A percentile compares a stretch with the other conserved stretches of the same genome.
Evolutionary conservation across 2,888 invertebrate species (phyloP).

Genomic region (Zygaena filipendulae): DNA sequence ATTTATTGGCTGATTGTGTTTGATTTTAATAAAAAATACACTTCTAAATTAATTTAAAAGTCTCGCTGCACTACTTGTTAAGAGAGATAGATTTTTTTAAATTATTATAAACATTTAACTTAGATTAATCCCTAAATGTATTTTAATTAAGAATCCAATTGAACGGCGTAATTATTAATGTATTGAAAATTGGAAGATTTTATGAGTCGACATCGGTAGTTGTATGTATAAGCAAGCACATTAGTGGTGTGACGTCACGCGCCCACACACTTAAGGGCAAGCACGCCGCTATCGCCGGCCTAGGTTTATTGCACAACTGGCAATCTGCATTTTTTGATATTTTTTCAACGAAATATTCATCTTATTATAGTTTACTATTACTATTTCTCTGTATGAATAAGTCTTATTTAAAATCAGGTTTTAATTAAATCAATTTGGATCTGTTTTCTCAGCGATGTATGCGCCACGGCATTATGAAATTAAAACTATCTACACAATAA

Average conservation of each 20-base stretch:
- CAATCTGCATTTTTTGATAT: slow-evolving; percentile 59
- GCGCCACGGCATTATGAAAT: slow-evolving; percentile 56
- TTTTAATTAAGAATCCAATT: slow-evolving; percentile 56
- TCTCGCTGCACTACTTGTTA: too few species aligned
- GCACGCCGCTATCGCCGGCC: slow-evolving; percentile 13
- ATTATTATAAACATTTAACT: slow-evolving; percentile 45
- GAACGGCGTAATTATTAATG: slow-evolving; percentile 39
- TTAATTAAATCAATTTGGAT: slow-evolving; percentile 63
- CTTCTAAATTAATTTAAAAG: too few species aligned
- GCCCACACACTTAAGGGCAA: slow-evolving; percentile 59
- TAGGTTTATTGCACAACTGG: slow-evolving; percentile 41
- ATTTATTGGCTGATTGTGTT: too few species aligned
- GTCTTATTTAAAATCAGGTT: slow-evolving; percentile 63
- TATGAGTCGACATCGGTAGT: slow-evolving; percentile 40
- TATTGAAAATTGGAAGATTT: slow-evolving; percentile 48
- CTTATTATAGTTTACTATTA: slow-evolving; percentile 55
- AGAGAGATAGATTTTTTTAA: slow-evolving; percentile 46
- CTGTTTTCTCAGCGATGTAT: slow-evolving; percentile 54
- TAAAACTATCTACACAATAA: slow-evolving; percentile 40
- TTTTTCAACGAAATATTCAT: slow-evolving; percentile 64
- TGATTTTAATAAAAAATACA: too few species aligned
- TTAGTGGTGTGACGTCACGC: too few species aligned
- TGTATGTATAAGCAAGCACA: slow-evolving; percentile 44
- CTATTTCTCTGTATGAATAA: slow-evolving; percentile 54
- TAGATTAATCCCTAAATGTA: slow-evolving; percentile 45